A percentile compares a stretch with the other conserved stretches of the same genome.
Conservation (phyloP, 1,140 invertebrate species). For the Fopius arisanus region DNA sequence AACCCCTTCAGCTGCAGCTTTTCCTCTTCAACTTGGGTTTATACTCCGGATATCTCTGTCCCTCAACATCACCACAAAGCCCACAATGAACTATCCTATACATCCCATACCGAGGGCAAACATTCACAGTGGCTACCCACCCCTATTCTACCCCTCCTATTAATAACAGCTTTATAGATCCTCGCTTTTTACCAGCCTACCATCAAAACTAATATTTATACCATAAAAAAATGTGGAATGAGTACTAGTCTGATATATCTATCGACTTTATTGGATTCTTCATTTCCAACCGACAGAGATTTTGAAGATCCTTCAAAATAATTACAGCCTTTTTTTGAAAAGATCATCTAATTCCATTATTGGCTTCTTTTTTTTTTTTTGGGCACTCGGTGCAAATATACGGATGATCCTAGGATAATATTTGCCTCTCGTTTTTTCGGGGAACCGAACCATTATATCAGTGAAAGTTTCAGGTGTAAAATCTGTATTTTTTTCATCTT, state of each 20-base stretch:
- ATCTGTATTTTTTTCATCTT: no score
- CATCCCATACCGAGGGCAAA: constrained; percentile 25
- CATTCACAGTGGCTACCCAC: constrained; percentile 12
- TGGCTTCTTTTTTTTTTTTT: no score
- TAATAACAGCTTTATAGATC: constrained; percentile 50
- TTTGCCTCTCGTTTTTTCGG: no score
- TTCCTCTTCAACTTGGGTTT: background rate
- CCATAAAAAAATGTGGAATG: background rate
- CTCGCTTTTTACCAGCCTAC: constrained; percentile 51
- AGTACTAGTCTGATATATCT: background rate
- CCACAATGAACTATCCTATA: constrained; percentile 36
- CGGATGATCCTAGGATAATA: no score
- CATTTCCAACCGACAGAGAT: background rate
- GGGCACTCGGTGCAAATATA: no score
- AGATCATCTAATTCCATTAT: no score
- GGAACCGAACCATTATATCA: no score
- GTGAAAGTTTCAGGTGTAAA: no score
- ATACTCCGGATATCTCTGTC: constrained; percentile 9
- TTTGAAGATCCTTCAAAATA: no score
- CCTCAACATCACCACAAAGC: constrained; percentile 39
- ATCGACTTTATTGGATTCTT: background rate
- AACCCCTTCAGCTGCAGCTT: background rate
- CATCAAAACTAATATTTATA: constrained; percentile 41
- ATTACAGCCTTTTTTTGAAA: no score
- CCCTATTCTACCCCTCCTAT: constrained; percentile 37